Evolutionary conservation across 1,140 invertebrate genomes (phyloP).

Genomic region (Latrodectus geometricus): DNA sequence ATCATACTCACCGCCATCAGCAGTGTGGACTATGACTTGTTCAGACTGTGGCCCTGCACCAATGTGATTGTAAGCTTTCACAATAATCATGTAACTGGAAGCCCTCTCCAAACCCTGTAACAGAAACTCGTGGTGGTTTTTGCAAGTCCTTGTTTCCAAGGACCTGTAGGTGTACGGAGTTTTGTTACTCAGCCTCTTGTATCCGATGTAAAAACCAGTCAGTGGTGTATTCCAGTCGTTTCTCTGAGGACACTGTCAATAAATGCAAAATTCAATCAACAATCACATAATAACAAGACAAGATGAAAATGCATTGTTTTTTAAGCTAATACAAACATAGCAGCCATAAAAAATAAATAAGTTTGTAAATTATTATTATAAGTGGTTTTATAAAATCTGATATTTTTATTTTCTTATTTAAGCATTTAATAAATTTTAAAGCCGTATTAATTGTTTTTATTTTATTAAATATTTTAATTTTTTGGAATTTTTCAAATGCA

Average conservation of each 20-base stretch:
- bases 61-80: conserved; percentile 69
- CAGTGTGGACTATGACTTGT: conserved; percentile 68
- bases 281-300: too few species aligned
- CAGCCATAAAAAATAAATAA: too few species aligned
- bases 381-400: too few species aligned
- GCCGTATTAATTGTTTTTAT: too few species aligned
- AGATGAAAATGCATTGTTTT: too few species aligned
- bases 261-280: background rate
- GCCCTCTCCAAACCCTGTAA: conserved; percentile 81
- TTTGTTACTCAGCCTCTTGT: conserved; percentile 77
- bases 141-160: conserved; percentile 74
- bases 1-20: conserved; percentile 67
- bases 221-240: conserved; percentile 94
- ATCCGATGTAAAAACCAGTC: conserved; percentile 83
- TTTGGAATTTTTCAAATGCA: too few species aligned
- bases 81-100: conserved; percentile 73
- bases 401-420: too few species aligned
- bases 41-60: conserved; percentile 68
- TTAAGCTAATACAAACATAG: too few species aligned
- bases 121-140: conserved; percentile 21
- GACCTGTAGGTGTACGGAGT: conserved; percentile 68
- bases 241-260: conserved; percentile 79
- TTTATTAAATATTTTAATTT: too few species aligned
- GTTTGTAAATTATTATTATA: too few species aligned
- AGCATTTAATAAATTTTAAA: too few species aligned